Base-by-base conservation (phyloP, 2,797 vertebrate species). In the Champsocephalus gunnari region DNA sequence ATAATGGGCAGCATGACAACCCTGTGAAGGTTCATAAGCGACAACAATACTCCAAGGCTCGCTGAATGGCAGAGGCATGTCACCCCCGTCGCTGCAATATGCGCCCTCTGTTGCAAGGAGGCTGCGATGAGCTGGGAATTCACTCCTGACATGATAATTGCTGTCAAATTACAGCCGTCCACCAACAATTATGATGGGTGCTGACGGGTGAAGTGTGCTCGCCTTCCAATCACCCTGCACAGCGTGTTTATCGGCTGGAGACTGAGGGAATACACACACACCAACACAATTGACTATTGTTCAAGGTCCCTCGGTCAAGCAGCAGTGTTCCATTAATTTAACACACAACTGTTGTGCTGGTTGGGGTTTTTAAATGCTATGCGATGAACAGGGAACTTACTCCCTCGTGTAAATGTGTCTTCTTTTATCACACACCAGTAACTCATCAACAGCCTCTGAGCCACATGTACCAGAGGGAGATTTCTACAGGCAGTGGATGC, bases 121-220 rank as follows among this genome's bases (percentile, higher is more conserved):
- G 87, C 79, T 13, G 50, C 72, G 72, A 85, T 89, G 82, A 89
- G 65, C 77, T 2, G 54, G 24, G 72, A 84, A 80, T 81, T 80
- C 79, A 82, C 82, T 79, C 64, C 88, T 74, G 72, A 75, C 79
- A 75, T 66, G 80, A 89, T 90, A 87, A 91, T 89, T 83, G 85
- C 84, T 87, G 88, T 89, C 87, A 90, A 91, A 94, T 93, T 92
- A 92, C 82, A 92, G 84, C 81, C 76, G 62, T 77, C 68, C 63
- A 51, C 79, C 76, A 84, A 88, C 82, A 86, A 89, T 87, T 83
- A 85, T 68, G 78, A 87, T 51, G 75, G 84, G 81, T 43, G 79
- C 73, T 79, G 88, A 92, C 87, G 89, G 87, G 79, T 89, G 67
- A 87, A 81, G 72, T 64, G 79, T 21, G 69, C 62, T 60, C 45